Conservation (phyloP, 2,113 vertebrate genomes). For the Recurvirostra avosetta region DNA sequence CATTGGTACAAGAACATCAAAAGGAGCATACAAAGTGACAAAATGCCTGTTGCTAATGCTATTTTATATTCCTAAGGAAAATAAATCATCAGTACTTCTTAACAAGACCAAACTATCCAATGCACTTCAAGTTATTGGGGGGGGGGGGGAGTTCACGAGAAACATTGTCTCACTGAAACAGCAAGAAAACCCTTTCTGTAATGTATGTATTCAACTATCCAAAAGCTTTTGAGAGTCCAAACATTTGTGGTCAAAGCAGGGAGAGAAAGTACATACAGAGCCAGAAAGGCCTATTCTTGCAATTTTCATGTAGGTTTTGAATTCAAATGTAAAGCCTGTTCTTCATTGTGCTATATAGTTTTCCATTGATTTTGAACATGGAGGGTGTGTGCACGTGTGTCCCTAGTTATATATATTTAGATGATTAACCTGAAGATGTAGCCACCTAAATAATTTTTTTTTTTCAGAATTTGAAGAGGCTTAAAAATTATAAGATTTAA, state of each 20-base stretch:
- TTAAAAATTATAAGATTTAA: background rate
- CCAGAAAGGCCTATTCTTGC: background rate
- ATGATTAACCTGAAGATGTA: too few species aligned
- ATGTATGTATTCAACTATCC: background rate
- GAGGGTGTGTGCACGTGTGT: background rate
- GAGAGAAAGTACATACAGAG: background rate
- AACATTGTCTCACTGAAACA: background rate
- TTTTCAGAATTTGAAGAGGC: background rate
- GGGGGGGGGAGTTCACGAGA: background rate
- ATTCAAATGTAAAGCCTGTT: background rate
- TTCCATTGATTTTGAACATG: background rate
- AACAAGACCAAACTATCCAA: background rate
- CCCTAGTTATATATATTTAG: background rate
- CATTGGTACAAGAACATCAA: background rate
- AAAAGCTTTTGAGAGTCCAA: background rate
- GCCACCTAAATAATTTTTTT: background rate
- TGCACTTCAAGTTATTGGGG: background rate
- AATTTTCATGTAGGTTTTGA: background rate
- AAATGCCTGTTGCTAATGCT: background rate
- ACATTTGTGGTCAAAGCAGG: background rate
- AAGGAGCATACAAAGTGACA: background rate
- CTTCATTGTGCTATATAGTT: background rate
- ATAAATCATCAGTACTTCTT: background rate
- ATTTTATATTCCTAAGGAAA: background rate
- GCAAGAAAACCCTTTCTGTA: background rate